Percentiles rank a stretch among this genome's conserved stretches.
Conservation (phyloP, 2,113 vertebrate genomes). For the Ailurus styani region DNA sequence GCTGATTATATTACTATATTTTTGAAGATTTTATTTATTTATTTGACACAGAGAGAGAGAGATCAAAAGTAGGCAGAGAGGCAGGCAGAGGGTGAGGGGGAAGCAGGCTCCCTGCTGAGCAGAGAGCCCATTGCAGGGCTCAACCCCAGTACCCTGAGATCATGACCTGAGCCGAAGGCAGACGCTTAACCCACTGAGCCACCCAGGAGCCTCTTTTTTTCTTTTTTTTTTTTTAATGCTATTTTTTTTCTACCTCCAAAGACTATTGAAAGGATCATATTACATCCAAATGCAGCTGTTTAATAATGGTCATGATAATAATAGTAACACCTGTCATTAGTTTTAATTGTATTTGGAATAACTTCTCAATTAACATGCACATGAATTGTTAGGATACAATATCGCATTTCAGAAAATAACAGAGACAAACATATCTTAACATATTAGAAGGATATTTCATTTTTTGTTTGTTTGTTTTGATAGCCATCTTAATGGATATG, state of each 20-base stretch:
- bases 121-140: no score
- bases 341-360: conserved; percentile 31
- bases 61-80: no score
- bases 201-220: no score
- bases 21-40: no score
- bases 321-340: background rate
- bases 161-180: no score
- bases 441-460: background rate
- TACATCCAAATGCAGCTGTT: background rate
- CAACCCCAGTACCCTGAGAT: no score
- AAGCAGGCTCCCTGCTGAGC: no score
- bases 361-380: background rate
- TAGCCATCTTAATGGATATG: background rate
- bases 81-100: no score
- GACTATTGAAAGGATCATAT: background rate
- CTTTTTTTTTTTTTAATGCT: no score
- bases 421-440: background rate
- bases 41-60: no score
- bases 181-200: no score
- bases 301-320: background rate
- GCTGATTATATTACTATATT: background rate
- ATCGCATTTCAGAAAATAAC: background rate
- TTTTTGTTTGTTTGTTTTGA: background rate
- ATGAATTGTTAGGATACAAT: background rate
- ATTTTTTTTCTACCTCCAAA: background rate